Evolutionary conservation across 2,797 vertebrate species (phyloP), one percentile per base, ranked within the genome.

Genomic region (Buphagus erythrorhynchus): DNA sequence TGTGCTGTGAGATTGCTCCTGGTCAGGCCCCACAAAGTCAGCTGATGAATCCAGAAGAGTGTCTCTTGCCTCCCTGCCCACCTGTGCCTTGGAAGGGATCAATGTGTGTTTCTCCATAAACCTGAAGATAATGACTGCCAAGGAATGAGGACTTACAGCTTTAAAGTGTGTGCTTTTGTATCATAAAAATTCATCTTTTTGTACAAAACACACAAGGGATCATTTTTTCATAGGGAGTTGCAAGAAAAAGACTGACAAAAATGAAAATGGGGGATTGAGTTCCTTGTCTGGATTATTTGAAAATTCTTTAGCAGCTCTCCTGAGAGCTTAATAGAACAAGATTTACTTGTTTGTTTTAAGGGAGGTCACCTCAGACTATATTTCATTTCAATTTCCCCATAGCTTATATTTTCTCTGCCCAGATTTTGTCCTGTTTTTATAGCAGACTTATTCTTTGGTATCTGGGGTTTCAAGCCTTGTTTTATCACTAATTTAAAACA

Each of bases 281-380:
- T 93, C 51, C 43, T 86, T 67, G 21, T 88, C 80, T 76, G 36
- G 61, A 59, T 89, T 94, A 82, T 71, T 83, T 91, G 16, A 77
- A 62, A 90, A 89, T 91, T 86, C 68, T 79, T 90, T 31, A 87
- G 79, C 49, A 95, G 48, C 59, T 95, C 74, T 94, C 81, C 42
- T 49, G n/a, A 80, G 59, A 91, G 63, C 52, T 93, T 74, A 69
- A 35, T 48, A 62, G 78, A 88, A 82, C 25, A 78, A 54, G n/a
- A 25, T 57, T 91, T 91, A 35, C 48, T 82, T 84, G 58, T 45
- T 90, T 67, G 14, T 49, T 77, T 78, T 67, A 35, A 69, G 28
- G 25, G 28, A 79, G 43, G 33, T 85, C 31, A 66, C 40, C 43
- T 84, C 51, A 51, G 46, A 79, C 59, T 76, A 19, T 52, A 62